A percentile compares a stretch with the other conserved stretches of the same genome.
phyloP scores from a whole-genome alignment of 2,888 invertebrate genomes.

The Ceratothoa steindachneri region DNA sequence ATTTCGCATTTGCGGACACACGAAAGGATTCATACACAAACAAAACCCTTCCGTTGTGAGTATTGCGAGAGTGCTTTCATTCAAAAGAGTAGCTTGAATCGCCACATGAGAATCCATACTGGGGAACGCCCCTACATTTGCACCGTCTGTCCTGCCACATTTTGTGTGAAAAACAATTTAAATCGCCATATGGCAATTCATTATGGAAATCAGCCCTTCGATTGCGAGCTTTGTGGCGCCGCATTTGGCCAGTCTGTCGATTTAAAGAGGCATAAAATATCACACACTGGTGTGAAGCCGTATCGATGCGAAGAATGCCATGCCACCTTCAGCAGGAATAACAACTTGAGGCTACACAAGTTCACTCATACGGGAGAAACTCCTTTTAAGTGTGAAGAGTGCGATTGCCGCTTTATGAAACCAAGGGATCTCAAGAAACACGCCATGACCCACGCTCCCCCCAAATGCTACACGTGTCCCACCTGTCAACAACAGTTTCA shows the following conservation, averaged over 20 bases:
- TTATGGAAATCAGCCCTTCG: slow-evolving; percentile 38
- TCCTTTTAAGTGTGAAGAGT: slow-evolving; percentile 34
- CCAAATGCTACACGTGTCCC: slow-evolving; percentile 19
- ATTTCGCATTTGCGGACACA: slow-evolving; percentile 36
- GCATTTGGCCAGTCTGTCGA: slow-evolving; percentile 37
- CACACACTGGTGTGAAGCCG: slow-evolving; percentile 35
- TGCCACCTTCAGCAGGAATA: slow-evolving; percentile 35
- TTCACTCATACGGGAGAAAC: slow-evolving; percentile 37
- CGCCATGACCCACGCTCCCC: slow-evolving; percentile 24
- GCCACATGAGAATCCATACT: slow-evolving; percentile 33
- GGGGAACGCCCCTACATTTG: slow-evolving; percentile 36
- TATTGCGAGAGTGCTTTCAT: slow-evolving; percentile 34
- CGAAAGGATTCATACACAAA: slow-evolving; percentile 35
- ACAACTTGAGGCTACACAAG: slow-evolving; percentile 33
- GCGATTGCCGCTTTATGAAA: slow-evolving; percentile 20
- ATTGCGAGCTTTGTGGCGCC: slow-evolving; percentile 33
- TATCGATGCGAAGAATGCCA: slow-evolving; percentile 32
- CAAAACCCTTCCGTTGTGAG: slow-evolving; percentile 28
- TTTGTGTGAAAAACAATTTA: slow-evolving; percentile 38
- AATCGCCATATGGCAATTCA: slow-evolving; percentile 37
- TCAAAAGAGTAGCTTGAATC: slow-evolving; percentile 38
- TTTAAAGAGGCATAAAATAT: slow-evolving; percentile 34
- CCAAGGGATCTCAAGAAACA: slow-evolving; percentile 38
- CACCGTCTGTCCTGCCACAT: slow-evolving; percentile 28
- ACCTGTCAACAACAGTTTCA: slow-evolving; percentile 24